Evolutionary conservation across 2,113 vertebrate genomes (phyloP).

Genomic region (Dinomys branickii): DNA sequence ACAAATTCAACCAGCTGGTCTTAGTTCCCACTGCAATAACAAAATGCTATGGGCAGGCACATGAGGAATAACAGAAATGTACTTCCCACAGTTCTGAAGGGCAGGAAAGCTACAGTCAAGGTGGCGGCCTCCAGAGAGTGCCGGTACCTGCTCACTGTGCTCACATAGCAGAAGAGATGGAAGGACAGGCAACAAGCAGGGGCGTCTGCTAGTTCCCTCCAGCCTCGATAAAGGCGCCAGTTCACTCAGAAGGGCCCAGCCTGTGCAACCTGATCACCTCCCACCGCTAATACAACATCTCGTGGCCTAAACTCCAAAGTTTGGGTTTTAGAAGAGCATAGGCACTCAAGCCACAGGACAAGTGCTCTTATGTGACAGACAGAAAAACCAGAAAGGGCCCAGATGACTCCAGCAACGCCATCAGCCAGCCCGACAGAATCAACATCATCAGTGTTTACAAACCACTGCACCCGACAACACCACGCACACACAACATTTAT

Average conservation of each 20-base stretch:
- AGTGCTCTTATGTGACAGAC: neutral
- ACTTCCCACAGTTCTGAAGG: neutral
- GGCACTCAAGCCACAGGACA: neutral
- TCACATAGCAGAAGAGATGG: neutral
- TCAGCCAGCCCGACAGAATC: neutral
- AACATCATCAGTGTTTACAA: too few species aligned
- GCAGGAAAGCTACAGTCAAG: too few species aligned
- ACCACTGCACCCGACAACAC: neutral
- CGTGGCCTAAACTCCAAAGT: neutral
- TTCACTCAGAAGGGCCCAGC: neutral
- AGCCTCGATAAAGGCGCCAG: neutral
- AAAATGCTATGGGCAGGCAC: neutral
- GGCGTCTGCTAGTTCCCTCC: neutral
- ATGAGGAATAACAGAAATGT: neutral
- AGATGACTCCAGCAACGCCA: neutral
- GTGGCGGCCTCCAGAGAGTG: neutral
- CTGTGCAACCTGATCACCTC: neutral
- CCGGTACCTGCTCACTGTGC: neutral
- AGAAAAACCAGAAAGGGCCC: neutral
- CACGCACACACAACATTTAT: neutral
- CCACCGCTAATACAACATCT: neutral
- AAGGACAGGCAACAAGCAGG: too few species aligned
- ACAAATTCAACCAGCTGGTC: neutral
- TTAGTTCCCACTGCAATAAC: neutral
- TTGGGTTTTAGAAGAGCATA: neutral